Evolutionary conservation across 2,113 vertebrate species (phyloP).

Genomic region (Aspidoscelis tigris): DNA sequence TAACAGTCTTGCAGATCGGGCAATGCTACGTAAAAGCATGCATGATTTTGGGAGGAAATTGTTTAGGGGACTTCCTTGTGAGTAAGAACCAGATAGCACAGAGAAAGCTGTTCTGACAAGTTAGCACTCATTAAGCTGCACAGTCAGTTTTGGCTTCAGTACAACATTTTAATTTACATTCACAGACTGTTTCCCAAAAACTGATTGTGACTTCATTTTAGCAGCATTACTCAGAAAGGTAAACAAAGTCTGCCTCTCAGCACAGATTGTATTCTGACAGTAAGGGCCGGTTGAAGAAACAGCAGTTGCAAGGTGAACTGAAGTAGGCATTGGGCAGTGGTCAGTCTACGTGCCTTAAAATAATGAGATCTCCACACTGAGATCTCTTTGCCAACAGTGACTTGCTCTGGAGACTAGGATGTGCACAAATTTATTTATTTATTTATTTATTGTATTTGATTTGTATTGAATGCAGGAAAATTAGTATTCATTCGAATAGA

Average conservation of each 20-base stretch:
- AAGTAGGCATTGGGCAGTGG: neutral
- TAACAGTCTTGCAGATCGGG: slow-evolving; percentile 1
- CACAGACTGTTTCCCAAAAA: slow-evolving; percentile 15
- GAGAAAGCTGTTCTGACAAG: slow-evolving; percentile 12
- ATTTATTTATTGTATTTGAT: too few relatives aligned
- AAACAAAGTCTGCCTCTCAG: slow-evolving; percentile 15
- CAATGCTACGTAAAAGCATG: neutral
- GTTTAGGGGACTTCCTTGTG: slow-evolving; percentile 15
- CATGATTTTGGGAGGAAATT: neutral
- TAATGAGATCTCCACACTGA: too few relatives aligned
- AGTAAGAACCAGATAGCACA: slow-evolving; percentile 1
- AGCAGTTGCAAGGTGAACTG: neutral
- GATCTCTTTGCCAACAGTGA: neutral
- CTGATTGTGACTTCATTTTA: slow-evolving; percentile 11
- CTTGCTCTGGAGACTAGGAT: neutral
- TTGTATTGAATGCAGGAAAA: too few relatives aligned
- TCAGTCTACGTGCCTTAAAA: neutral
- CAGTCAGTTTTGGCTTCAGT: slow-evolving; percentile 7
- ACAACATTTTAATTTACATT: slow-evolving; percentile 25
- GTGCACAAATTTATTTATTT: neutral
- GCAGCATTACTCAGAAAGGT: neutral
- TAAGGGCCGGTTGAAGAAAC: neutral
- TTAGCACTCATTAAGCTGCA: slow-evolving; percentile 21
- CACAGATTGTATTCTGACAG: neutral
- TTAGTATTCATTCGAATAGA: too few relatives aligned